Evolutionary conservation across 53 echinoderm and acorn worm species (phyloP), one percentile per base, ranked within the genome.

Genomic region (Holothuria leucospilota): DNA sequence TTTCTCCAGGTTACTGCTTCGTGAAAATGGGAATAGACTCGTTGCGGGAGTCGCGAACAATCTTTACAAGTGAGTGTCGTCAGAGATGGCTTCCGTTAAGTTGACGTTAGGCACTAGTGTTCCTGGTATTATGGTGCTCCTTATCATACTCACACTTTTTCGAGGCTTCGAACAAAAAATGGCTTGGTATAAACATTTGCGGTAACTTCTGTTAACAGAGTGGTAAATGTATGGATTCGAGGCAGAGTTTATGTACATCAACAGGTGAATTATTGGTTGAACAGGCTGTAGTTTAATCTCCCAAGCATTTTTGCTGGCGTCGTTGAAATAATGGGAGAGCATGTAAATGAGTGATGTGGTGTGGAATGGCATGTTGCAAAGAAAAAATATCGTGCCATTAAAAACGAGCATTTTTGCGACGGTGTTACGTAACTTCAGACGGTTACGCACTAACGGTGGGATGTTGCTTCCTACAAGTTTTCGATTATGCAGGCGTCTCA

Each of bases 211-310:
- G 39, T 81, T 81, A 20, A 81, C 63, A 16, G 38, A 34, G 63
- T 29, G 26, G 61, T 81, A 81, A 18, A 81, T 41, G 27, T 59
- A 59, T 18, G 81, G 81, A 62, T 81, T 81, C 6, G 59, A 25
- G 61, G 81, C 81, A 34, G 81, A 81, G 60, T 81, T 81, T 2
- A 81, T 20, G 0, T 81, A 81, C 15, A 81, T 20, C 20, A 81
- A n/a, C 29, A 62, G 29, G 5, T 81, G 81, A 21, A 81, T n/a
- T 12, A 81, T 13, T 20, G 81, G 63, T 30, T 39, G 61, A 30
- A 41, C 12, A 14, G 27, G 68, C 23, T 29, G 34, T 29, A 73
- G 24, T 29, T 39, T 73, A 8, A 62, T 9, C 62, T 20, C 20
- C 42, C 27, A 34, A 9, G 28, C 81, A 6, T 29, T 8, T 29